phyloP scores from a whole-genome alignment of 1,140 invertebrate species.

The Heliconius melpomene region DNA sequence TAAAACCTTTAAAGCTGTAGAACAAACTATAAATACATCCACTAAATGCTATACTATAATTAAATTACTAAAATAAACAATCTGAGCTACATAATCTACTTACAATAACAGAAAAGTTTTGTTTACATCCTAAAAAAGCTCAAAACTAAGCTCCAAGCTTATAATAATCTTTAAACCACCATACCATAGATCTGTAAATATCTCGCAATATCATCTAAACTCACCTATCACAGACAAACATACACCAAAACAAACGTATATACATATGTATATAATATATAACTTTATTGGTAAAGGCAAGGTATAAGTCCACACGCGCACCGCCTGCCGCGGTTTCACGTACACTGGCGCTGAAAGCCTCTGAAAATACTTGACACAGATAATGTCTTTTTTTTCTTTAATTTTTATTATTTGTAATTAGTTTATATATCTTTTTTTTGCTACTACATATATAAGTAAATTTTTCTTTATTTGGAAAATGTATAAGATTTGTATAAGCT shows the following conservation, averaged over 20 bases:
- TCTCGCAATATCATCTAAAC: constrained; percentile 17
- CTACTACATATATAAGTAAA: neutral
- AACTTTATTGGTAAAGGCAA: neutral
- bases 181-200: neutral
- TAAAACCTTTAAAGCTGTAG: too few relatives aligned
- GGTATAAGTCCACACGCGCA: constrained; percentile 25
- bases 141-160: neutral
- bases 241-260: constrained; percentile 25
- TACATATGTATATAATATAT: neutral
- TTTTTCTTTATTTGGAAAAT: neutral
- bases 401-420: neutral
- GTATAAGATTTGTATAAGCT: too few relatives aligned
- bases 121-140: constrained; percentile 1
- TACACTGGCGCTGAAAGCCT: constrained; percentile 50
- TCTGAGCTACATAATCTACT: too few relatives aligned
- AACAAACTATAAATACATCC: too few relatives aligned
- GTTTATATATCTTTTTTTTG: neutral
- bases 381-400: neutral
- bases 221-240: constrained; percentile 46
- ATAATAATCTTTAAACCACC: neutral
- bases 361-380: constrained; percentile 2
- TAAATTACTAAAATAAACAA: too few relatives aligned
- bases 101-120: too few relatives aligned
- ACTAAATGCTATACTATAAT: too few relatives aligned
- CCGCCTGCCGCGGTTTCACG: constrained; percentile 47